Percentiles rank a stretch among this genome's conserved stretches.
phyloP scores from a whole-genome alignment of 92 coral and sea anemone species.

The Epizoanthus rinbou region DNA sequence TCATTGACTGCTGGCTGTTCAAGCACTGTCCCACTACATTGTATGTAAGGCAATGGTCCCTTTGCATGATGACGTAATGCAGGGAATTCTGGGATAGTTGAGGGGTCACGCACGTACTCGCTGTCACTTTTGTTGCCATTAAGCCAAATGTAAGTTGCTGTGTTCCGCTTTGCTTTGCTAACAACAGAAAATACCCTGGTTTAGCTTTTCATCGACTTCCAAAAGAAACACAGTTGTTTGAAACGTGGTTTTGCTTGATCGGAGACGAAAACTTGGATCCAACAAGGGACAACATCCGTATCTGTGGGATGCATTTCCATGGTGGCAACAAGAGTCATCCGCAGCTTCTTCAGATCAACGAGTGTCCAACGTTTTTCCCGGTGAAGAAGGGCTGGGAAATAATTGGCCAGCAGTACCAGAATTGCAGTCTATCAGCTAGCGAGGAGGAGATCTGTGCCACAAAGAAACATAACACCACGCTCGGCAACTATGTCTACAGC shows the following conservation, averaged over 20 bases:
- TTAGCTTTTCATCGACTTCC: conserved; percentile 24
- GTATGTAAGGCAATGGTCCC: neutral
- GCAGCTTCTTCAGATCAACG: neutral
- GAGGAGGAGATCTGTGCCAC: neutral
- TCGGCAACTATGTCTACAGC: neutral
- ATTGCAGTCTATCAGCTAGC: neutral
- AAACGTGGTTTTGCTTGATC: conserved; percentile 4
- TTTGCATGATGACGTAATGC: conserved; percentile 20
- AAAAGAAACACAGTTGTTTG: neutral
- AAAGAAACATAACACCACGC: neutral
- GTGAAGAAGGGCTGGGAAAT: neutral
- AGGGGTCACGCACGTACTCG: conserved; percentile 1
- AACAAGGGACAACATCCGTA: neutral
- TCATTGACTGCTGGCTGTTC: no score
- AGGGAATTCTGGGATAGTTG: conserved; percentile 17
- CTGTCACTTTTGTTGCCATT: no score
- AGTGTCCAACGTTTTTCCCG: neutral
- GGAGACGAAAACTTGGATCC: conserved; percentile 1
- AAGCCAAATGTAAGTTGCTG: conserved; percentile 8
- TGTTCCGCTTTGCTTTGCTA: conserved; percentile 16
- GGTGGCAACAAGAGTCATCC: conserved; percentile 25
- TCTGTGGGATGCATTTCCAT: conserved; percentile 12
- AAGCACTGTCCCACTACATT: no score
- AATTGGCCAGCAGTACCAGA: neutral
- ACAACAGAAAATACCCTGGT: conserved; percentile 12